Evolutionary conservation across 1,140 invertebrate genomes (phyloP).

Genomic region (Drosophila carrolli): DNA sequence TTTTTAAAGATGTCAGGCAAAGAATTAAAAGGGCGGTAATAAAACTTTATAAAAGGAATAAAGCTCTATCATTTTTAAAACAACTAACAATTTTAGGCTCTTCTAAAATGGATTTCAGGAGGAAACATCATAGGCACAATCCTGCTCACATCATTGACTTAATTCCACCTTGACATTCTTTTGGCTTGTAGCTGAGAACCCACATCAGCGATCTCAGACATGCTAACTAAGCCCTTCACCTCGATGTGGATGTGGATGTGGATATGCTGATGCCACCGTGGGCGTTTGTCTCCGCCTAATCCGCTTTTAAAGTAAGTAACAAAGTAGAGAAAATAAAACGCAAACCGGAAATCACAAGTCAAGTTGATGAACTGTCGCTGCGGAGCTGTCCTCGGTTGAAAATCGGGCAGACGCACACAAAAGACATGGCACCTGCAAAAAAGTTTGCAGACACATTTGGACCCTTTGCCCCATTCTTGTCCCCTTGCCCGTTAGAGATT

Average conservation of each 20-base stretch:
- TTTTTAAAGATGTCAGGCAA: too few relatives aligned
- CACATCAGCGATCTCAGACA: slow-evolving; percentile 48
- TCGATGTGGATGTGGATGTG: slow-evolving; percentile 22
- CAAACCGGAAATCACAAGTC: slow-evolving; percentile 82
- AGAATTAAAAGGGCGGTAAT: too few relatives aligned
- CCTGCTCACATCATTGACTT: slow-evolving; percentile 35
- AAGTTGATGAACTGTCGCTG: slow-evolving; percentile 79
- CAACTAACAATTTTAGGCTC: not conserved
- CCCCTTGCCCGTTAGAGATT: slow-evolving; percentile 66
- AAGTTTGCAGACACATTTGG: slow-evolving; percentile 79
- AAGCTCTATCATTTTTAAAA: not conserved
- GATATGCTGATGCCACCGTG: slow-evolving; percentile 66
- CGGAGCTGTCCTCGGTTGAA: slow-evolving; percentile 55
- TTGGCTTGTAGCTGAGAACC: slow-evolving; percentile 20
- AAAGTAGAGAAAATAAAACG: slow-evolving; percentile 35
- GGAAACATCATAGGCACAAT: slow-evolving; percentile 19
- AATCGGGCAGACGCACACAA: slow-evolving; percentile 64
- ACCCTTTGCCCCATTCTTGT: slow-evolving; percentile 10
- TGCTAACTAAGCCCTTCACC: slow-evolving; percentile 50
- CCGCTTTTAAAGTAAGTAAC: slow-evolving; percentile 77
- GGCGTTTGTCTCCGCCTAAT: slow-evolving; percentile 78
- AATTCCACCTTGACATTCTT: slow-evolving; percentile 42
- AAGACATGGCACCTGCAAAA: slow-evolving; percentile 77
- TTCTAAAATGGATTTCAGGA: not conserved
- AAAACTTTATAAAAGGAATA: not conserved